Evolutionary conservation across 2,888 invertebrate genomes (phyloP), one percentile per base, ranked within the genome.

Genomic region (Psylliodes chrysocephalus): DNA sequence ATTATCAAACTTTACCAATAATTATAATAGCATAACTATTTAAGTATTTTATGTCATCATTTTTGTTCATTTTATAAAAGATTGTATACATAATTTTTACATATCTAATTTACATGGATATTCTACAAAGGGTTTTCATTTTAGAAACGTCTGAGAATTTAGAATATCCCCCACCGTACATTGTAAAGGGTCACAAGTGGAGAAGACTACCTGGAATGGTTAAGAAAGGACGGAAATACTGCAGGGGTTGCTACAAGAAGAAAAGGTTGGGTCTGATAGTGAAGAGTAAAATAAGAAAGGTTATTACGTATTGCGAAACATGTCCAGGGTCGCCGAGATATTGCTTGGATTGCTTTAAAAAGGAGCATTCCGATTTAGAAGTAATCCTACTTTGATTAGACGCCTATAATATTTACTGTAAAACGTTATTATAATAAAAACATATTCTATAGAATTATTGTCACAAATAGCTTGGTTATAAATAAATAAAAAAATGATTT

Each of bases 291-390:
- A 44, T 44, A 17, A 14, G 18, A 44, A 44, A 44, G 17, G 44
- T 44, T 5, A 44, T 19, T 1, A 44, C 44, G 1, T 44, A 44
- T 17, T 44, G 44, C 44, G 44, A 44, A 10, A 44, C 17, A 10
- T 44, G 44, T 6, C 44, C 44, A 17, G 44, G 44, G 12, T 44
- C 8, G 15, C 44, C 44, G 17, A 44, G 19, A 44, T 44, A 18
- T 10, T 44, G 44, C 19, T 3, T 17, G 1, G 44, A 44, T 18
- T 44, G 44, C n/a, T 44, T 44, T 19, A 8, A 6, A 15, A 44
- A 44, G 6, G 17, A 44, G 4, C 44, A 44, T 44, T 10, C 12
- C 14, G 15, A 1, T 7, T 40, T 40, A 40, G 10, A n/a, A n/a
- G n/a, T n/a, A n/a, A n/a, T n/a, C n/a, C n/a, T n/a, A n/a, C n/a